phyloP scores from a whole-genome alignment of 2,797 vertebrate species.

The Oryzias dopingdopingensis region DNA sequence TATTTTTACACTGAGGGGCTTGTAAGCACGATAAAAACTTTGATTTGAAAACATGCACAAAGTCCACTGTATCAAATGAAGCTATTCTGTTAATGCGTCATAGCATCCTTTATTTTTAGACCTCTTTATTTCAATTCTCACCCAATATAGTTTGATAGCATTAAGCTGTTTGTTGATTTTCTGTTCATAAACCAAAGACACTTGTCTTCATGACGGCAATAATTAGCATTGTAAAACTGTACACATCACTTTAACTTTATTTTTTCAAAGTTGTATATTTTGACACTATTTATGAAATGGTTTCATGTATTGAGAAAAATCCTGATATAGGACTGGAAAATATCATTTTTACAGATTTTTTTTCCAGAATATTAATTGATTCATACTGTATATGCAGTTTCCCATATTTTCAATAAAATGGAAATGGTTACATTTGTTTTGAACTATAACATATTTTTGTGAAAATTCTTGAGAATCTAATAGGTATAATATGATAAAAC shows the following conservation, averaged over 20 bases:
- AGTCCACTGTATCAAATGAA: constrained; percentile 24
- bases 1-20: constrained; percentile 56
- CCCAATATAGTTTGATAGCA: constrained; percentile 1
- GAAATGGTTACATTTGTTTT: constrained; percentile 16
- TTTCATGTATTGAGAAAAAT: constrained; percentile 58
- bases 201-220: constrained; percentile 22
- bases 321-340: constrained; percentile 45
- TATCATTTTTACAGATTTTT: constrained; percentile 27
- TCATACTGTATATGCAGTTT: constrained; percentile 56
- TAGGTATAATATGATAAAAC: too few relatives aligned
- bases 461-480: too few relatives aligned
- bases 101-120: constrained; percentile 11
- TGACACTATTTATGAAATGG: constrained; percentile 73
- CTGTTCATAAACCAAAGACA: constrained; percentile 56
- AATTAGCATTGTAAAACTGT: constrained; percentile 44
- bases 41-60: constrained; percentile 40
- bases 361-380: constrained; percentile 60
- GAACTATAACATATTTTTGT: too few relatives aligned
- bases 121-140: constrained; percentile 22
- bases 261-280: constrained; percentile 60
- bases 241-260: constrained; percentile 67
- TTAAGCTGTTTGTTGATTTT: constrained; percentile 9
- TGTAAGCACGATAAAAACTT: constrained; percentile 35
- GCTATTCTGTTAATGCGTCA: constrained; percentile 5
- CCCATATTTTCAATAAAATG: constrained; percentile 70